Base-by-base conservation (phyloP, 1,140 invertebrate genomes). In the Heterodera schachtii region DNA sequence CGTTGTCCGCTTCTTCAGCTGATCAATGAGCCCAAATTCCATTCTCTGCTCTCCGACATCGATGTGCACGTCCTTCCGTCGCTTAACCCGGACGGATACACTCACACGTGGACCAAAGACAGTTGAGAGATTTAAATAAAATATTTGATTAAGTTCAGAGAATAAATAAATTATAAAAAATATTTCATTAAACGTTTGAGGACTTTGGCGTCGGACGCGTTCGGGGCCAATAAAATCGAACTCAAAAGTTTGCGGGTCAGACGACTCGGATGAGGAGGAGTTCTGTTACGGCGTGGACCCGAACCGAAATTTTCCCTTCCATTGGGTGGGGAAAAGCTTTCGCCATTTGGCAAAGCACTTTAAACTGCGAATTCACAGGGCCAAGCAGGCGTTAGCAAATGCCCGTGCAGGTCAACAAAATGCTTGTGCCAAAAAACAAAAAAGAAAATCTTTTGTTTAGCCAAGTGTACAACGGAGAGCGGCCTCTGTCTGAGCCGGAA, bases 171-270 rank as follows among this genome's bases (percentile, higher is more conserved):
- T 43, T 7, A 43, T 16, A 52, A 52, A 52, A 52, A 11, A 19
- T 75, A 9, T 9, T 43, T 44, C 19, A 74, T 74, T 43, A 1
- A 8, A 21, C n/a, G 57, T 76, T 21, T 44, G 66, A 78, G 84
- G 91, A 67, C 79, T 90, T 70, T 91, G 91, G 91, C 84, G 91
- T 31, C 91, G 91, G 75, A 91, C 90, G 6, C 81, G 90, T 77
- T 89, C 79, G 47, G 81, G 81, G 8, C 81, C 81, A 21, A 21
- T 64, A 46, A 78, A 78, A 69, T 47, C 77, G 11, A 41, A 71
- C 69, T 5, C 31, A 2, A 78, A 69, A 6, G 3, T 71, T 41
- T 41, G 69, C 21, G 31, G 69, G 7, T 71, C 49, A 52, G 69
- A 71, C 41, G 44, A 43, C 21, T 41, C 31, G 8, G 31, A 46